phyloP scores from a whole-genome alignment of 2,113 vertebrate genomes.

The Hemiscyllium ocellatum region DNA sequence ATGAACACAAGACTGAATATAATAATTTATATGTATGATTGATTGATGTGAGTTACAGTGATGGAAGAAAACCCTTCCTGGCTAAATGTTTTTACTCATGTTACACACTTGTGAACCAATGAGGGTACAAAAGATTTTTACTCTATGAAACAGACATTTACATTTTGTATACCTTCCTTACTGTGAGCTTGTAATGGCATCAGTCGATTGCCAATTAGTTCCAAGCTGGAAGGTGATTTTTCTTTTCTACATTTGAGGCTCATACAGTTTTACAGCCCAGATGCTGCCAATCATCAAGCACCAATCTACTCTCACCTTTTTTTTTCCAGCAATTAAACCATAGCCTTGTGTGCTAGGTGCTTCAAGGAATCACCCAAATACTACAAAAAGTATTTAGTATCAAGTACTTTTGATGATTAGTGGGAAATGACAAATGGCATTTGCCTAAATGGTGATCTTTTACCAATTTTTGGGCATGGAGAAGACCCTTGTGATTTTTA shows the following conservation, averaged over 20 bases:
- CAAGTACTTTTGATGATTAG: too few species aligned
- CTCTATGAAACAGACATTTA: background rate
- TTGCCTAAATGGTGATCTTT: background rate
- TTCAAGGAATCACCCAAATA: too few species aligned
- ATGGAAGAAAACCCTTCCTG: background rate
- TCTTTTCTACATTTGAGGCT: background rate
- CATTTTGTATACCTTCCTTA: background rate
- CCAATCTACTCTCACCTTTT: too few species aligned
- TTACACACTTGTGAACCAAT: background rate
- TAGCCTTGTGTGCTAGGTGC: too few species aligned
- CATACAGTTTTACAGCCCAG: too few species aligned
- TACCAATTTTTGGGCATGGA: background rate
- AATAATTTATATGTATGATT: background rate
- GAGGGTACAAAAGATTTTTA: background rate
- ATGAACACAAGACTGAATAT: background rate
- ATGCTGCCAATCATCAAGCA: too few species aligned
- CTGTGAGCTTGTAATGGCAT: background rate
- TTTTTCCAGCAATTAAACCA: too few species aligned
- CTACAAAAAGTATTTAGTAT: too few species aligned
- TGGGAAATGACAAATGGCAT: background rate
- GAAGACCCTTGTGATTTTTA: background rate
- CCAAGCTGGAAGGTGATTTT: background rate
- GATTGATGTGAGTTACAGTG: background rate
- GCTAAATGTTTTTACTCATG: background rate
- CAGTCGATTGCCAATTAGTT: background rate